These are phyloP conservation scores for Latrodectus elegans DNA, from an alignment of 2,888 invertebrate species.

Conservation along the genomic window DNA sequence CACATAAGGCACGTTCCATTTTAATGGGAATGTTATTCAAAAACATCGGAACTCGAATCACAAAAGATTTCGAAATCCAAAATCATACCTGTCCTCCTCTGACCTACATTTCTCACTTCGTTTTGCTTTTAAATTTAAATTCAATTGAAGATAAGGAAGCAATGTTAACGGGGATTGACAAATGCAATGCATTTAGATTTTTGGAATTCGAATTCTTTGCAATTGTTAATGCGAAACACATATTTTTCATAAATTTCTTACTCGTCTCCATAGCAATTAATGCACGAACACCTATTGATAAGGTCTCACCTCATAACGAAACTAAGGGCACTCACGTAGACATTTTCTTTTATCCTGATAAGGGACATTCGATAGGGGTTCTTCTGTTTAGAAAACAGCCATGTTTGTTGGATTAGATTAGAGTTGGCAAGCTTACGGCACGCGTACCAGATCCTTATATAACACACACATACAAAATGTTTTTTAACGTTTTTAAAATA, in stretches of 20 bases:
- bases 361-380: neutral
- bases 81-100: neutral
- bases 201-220: too few species aligned
- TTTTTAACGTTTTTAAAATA: too few species aligned
- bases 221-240: too few species aligned
- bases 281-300: neutral
- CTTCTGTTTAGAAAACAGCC: neutral
- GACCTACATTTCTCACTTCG: neutral
- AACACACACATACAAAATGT: too few species aligned
- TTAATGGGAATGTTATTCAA: neutral
- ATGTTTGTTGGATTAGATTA: neutral
- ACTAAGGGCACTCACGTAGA: neutral
- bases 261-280: neutral
- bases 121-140: constrained; percentile 4
- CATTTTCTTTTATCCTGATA: neutral
- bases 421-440: too few species aligned
- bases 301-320: neutral
- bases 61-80: neutral
- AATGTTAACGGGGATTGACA: neutral
- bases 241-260: too few species aligned
- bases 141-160: neutral
- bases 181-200: neutral
- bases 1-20: neutral
- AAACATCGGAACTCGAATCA: neutral
- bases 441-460: too few species aligned